Conservation (phyloP, 2,888 invertebrate species). For the Tenthredo mesomela region DNA sequence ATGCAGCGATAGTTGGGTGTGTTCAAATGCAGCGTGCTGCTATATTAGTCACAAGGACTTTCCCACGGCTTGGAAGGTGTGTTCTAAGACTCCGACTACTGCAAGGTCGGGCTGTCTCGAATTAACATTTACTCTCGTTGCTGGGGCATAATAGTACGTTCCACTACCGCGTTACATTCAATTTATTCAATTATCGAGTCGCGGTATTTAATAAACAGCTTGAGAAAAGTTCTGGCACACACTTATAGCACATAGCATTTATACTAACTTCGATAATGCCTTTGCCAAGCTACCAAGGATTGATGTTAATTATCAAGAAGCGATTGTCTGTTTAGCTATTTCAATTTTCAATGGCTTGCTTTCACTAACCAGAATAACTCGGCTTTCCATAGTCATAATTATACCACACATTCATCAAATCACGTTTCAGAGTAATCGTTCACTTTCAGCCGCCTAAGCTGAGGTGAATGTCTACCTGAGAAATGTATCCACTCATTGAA, state of each 20-base stretch:
- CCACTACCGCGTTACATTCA: constrained; percentile 34
- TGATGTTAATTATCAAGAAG: constrained; percentile 39
- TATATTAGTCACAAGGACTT: constrained; percentile 38
- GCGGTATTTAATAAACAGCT: constrained; percentile 46
- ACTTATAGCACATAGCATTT: not conserved
- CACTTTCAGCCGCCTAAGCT: not conserved
- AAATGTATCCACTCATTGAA: constrained; percentile 17
- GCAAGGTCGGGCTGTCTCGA: constrained; percentile 46
- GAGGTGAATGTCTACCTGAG: constrained; percentile 17
- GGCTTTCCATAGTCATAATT: constrained; percentile 36
- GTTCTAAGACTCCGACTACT: constrained; percentile 43
- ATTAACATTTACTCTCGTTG: constrained; percentile 47
- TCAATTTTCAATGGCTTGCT: constrained; percentile 21
- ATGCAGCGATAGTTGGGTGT: constrained; percentile 44
- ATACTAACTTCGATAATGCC: not conserved
- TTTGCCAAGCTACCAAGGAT: constrained; percentile 28
- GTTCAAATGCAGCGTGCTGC: constrained; percentile 16
- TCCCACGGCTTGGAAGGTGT: constrained; percentile 42
- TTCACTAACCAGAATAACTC: constrained; percentile 24
- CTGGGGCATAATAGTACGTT: constrained; percentile 24
- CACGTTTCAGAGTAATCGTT: constrained; percentile 26
- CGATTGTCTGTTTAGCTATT: constrained; percentile 46
- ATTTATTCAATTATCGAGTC: constrained; percentile 49
- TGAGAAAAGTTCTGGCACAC: not conserved
- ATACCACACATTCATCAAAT: constrained; percentile 39